Base-by-base conservation (phyloP, 1,140 invertebrate species). In the Penaeus japonicus region DNA sequence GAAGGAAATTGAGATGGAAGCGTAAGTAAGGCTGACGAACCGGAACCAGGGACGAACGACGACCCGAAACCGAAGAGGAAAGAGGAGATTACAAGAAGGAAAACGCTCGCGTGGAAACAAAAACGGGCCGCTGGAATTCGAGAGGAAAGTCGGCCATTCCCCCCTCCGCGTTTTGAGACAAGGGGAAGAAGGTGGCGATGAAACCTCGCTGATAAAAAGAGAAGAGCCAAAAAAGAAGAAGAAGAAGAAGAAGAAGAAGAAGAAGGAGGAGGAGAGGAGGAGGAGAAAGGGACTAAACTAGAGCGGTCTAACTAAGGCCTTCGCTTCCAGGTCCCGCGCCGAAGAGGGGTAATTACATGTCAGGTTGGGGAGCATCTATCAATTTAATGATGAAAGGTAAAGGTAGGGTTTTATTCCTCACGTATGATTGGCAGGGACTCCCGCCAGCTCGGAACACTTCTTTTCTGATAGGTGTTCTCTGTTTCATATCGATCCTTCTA, bases 351-450 rank as follows among this genome's bases (percentile, higher is more conserved):
- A 87, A 87, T 87, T 87, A 87, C 77, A 81, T 75, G 78, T 80
- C 85, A 87, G 78, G 30, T 65, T 54, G 24, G 85, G 85, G 85
- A 87, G 85, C 78, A 87, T 81, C 85, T 81, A 87, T 87, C 85
- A 87, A 80, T 87, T 87, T 87, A 87, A 87, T 81, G 85, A 81
- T 81, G 85, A 87, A 81, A 81, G 85, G 78, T 81, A 81, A 55
- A 81, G 57, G 85, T 81, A 65, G 35, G 55, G 85, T 87, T 87
- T 87, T 87, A 80, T 87, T 12, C 85, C 78, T 70, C n/a, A 27
- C 32, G 53, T 39, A 54, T 87, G 85, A 87, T 87, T 87, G 85
- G 79, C 77, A 81, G 81, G 85, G 24, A 70, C 82, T 70, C 32
- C 53, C 79, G n/a, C 79, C 54, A 32, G 30, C 32, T 27, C 65